Percentiles rank a stretch among this genome's conserved stretches.
phyloP scores from a whole-genome alignment of 2,113 vertebrate species.

The Entelurus aequoreus region DNA sequence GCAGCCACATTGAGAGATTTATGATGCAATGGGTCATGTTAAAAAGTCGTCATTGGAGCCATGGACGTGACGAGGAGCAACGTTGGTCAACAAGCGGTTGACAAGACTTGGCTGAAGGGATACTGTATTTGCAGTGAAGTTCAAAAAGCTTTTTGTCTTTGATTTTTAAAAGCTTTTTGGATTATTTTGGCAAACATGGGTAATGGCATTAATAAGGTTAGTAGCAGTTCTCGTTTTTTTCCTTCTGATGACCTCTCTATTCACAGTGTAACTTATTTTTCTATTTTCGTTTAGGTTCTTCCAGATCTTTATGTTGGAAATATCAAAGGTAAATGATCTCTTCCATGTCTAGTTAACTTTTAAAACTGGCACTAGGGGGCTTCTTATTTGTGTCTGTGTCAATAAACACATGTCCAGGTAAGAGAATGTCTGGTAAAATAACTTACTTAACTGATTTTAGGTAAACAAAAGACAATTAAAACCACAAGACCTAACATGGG shows the following conservation, averaged over 20 bases:
- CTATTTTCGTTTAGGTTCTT: slow-evolving; percentile 71
- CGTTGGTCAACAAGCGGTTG: too few species aligned
- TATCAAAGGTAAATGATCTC: slow-evolving; percentile 76
- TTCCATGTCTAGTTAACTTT: neutral
- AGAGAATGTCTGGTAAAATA: too few species aligned
- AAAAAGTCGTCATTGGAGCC: neutral
- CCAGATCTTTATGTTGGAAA: slow-evolving; percentile 84
- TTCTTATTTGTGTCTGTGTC: neutral
- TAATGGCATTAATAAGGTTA: slow-evolving; percentile 69
- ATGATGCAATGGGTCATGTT: slow-evolving; percentile 6
- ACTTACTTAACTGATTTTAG: too few species aligned
- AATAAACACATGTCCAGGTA: too few species aligned
- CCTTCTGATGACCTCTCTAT: neutral
- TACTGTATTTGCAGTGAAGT: too few species aligned
- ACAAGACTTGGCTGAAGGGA: too few species aligned
- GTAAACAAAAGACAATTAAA: too few species aligned
- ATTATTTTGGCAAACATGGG: slow-evolving; percentile 45
- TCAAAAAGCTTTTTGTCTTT: neutral
- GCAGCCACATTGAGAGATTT: slow-evolving; percentile 10
- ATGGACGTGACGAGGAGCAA: slow-evolving; percentile 9
- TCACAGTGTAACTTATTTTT: neutral
- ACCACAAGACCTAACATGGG: too few species aligned
- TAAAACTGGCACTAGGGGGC: too few species aligned
- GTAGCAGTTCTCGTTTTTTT: neutral
- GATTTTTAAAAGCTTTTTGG: neutral